Evolutionary conservation across 2,888 invertebrate species (phyloP), one percentile per base, ranked within the genome.

Genomic region (Synanthedon andrenaeformis): DNA sequence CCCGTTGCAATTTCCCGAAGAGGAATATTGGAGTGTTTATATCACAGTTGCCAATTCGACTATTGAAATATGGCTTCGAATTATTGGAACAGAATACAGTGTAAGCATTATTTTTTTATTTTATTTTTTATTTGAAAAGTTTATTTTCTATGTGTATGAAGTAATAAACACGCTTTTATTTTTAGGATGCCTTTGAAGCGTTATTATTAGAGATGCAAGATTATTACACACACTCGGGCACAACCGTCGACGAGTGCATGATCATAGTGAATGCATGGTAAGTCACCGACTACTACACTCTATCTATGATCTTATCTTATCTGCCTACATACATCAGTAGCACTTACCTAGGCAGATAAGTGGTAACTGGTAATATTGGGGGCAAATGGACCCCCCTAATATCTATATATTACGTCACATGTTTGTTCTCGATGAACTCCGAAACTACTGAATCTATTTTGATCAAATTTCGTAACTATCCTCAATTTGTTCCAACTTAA

Each of bases 11-110:
- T 85, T 87, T 58, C 86, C 89, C 1, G 79, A 84, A 45, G 79
- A 84, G 0, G 79, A 84, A 54, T 81, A 73, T 59, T 91, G 90
- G 92, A 89, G 89, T 65, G 89, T 92, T 5, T 90, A 87, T 61
- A 87, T 92, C 11, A 91, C 91, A 0, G 88, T 89, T 42, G 91
- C 91, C 5, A 85, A 84, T 52, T 90, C 90, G 1, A 90, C 91
- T 0, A 80, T 89, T 2, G 91, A 92, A 62, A 87, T 94, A 53
- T 93, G 92, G 91, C 88, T 90, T 2, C 82, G 92, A 54, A 85
- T 94, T 6, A 89, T 92, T 57, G 92, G 91, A 51, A 80, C 89
- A 11, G 78, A 91, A 17, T 92, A 91, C 65, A 91, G 90, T 65
- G 91, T 91, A 68, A 84, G 89, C 79, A 51, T 55, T 23, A 45